Evolutionary conservation across 2,113 vertebrate genomes (phyloP).

Genomic region (Rhynchomys soricoides): DNA sequence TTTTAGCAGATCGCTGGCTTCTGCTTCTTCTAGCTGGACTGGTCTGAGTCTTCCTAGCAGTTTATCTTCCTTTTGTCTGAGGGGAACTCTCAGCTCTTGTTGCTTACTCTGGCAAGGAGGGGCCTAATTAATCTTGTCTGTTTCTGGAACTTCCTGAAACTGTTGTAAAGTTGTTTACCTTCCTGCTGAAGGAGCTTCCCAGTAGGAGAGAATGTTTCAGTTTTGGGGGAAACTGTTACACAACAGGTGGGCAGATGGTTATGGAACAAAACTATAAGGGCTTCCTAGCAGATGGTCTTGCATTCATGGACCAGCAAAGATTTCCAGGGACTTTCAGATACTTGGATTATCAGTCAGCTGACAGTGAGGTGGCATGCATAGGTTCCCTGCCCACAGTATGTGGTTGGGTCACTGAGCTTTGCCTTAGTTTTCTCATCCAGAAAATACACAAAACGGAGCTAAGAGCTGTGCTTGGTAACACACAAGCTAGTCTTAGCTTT

Average conservation of each 20-base stretch:
- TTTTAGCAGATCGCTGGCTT: neutral
- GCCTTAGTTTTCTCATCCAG: slow-evolving; percentile 10
- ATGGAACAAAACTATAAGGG: neutral
- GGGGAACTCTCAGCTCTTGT: neutral
- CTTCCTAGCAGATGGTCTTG: neutral
- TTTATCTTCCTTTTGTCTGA: neutral
- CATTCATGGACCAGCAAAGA: neutral
- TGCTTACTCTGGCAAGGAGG: neutral
- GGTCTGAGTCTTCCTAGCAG: neutral
- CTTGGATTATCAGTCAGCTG: neutral
- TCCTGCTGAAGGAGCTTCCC: neutral
- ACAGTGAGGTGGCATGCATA: neutral
- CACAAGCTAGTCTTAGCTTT: neutral
- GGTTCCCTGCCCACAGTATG: neutral
- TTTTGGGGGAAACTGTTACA: neutral
- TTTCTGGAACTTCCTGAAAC: neutral
- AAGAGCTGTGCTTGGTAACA: neutral
- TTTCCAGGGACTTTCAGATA: neutral
- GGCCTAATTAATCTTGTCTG: neutral
- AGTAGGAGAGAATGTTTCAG: neutral
- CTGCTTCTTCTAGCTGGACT: neutral
- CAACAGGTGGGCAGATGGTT: neutral
- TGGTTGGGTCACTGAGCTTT: neutral
- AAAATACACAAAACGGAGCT: neutral
- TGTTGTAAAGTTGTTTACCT: neutral